Evolutionary conservation across 2,888 invertebrate genomes (phyloP), one percentile per base, ranked within the genome.

Genomic region (Apoda limacodes): DNA sequence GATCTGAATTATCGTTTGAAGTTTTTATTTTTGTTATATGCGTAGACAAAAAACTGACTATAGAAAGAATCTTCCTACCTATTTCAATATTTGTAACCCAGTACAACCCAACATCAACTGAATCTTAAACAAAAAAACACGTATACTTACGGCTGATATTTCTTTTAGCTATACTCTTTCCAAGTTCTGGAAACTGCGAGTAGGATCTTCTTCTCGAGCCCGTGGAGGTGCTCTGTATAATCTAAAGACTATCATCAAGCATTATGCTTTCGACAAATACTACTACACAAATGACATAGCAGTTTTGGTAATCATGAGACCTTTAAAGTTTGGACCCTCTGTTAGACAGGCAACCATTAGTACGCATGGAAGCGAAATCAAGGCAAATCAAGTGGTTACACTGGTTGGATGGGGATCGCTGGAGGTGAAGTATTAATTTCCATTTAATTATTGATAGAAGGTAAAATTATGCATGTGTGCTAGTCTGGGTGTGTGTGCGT

Each of bases 351-450:
- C 60, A 5, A 72, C 76, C 2, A 60, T 80, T 7, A 60, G 74
- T 1, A 70, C 65, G 31, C 57, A 58, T 20, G 55, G 60, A 2
- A 57, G 60, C 2, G 70, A 75, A 37, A 45, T 76, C 1, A 56
- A 51, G 22, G 48, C 60, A 3, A 55, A 65, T 37, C 62, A 70
- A 4, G 24, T 64, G 0, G 61, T 65, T 30, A 60, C 62, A 1
- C 43, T 80, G 0, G 56, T 69, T 14, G 80, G 80, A 27, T 80
- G 80, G 80, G 80, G 80, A 7, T 60, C 69, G 14, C 53, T 55
- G 2, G 56, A 72, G 59, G 78, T 78, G 37, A 43, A 35, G 34
- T 25, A 21, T 30, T 6, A 17, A 27, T 11, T 19, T 23, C 19
- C n/a, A 19, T 39, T 22, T 27, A 22, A 17, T 32, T 2, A 10